These are phyloP conservation scores for Arctia plantaginis DNA, from an alignment of 2,888 invertebrate genomes.

Conservation along the genomic window DNA sequence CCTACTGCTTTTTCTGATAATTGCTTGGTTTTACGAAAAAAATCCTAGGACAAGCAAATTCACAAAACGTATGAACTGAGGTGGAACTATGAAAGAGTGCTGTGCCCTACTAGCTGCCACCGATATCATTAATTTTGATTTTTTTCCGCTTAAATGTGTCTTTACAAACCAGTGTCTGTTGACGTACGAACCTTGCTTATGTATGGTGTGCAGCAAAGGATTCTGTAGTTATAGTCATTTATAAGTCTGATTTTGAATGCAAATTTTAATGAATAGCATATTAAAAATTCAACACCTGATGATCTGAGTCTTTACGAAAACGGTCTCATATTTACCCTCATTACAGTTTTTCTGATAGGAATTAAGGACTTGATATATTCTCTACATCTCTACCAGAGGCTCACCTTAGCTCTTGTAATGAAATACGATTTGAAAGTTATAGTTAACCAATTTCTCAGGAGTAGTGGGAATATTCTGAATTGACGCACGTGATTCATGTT, in stretches of 20 bases:
- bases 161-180: constrained; percentile 84
- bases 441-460: too few species aligned
- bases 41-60: constrained; percentile 52
- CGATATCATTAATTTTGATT: constrained; percentile 86
- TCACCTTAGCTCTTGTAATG: background rate
- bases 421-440: background rate
- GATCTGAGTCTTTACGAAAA: too few species aligned
- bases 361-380: too few species aligned
- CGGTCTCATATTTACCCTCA: too few species aligned
- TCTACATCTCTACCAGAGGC: background rate
- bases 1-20: constrained; percentile 28
- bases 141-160: constrained; percentile 83
- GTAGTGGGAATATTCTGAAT: background rate
- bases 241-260: background rate
- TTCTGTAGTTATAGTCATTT: background rate
- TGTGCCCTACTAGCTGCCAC: constrained; percentile 82
- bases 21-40: constrained; percentile 38
- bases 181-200: constrained; percentile 65
- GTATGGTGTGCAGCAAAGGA: constrained; percentile 65
- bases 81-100: constrained; percentile 67
- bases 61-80: constrained; percentile 57
- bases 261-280: too few species aligned
- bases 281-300: too few species aligned
- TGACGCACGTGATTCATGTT: background rate
- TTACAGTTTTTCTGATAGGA: too few species aligned